Conservation (phyloP, 2,888 invertebrate genomes). For the Volucella zonaria region DNA sequence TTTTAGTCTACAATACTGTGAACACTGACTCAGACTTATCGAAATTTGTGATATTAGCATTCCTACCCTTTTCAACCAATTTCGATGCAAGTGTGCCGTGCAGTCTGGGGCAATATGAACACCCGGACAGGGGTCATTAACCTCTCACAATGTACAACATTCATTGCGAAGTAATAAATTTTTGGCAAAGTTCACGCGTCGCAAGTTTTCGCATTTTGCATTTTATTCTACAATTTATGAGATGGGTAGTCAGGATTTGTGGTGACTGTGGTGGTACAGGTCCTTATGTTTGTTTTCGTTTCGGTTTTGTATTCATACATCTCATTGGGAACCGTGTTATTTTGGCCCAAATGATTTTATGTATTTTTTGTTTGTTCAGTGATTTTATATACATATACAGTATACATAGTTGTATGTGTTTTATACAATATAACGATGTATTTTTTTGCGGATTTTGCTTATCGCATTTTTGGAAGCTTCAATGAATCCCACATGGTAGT, state of each 20-base stretch:
- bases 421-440: neutral
- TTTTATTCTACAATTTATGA: constrained; percentile 60
- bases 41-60: constrained; percentile 61
- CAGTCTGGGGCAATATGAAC: neutral
- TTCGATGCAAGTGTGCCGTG: constrained; percentile 33
- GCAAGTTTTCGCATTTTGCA: constrained; percentile 66
- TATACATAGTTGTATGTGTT: too few relatives aligned
- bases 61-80: neutral
- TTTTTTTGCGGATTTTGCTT: constrained; percentile 14
- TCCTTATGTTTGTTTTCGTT: constrained; percentile 4
- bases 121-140: constrained; percentile 4
- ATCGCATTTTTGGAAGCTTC: constrained; percentile 27
- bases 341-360: constrained; percentile 39
- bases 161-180: constrained; percentile 61
- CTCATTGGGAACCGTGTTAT: constrained; percentile 47
- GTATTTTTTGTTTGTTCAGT: constrained; percentile 10
- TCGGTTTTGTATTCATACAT: constrained; percentile 26
- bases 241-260: constrained; percentile 23
- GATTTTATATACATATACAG: neutral
- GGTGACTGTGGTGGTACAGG: constrained; percentile 9
- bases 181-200: constrained; percentile 65
- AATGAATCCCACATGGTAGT: neutral
- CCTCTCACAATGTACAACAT: constrained; percentile 28
- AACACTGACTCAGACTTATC: constrained; percentile 41
- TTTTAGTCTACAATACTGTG: constrained; percentile 10